A percentile compares a stretch with the other conserved stretches of the same genome.
Evolutionary conservation across 2,797 vertebrate species (phyloP).

Genomic region (Pseudochirops corinnae): DNA sequence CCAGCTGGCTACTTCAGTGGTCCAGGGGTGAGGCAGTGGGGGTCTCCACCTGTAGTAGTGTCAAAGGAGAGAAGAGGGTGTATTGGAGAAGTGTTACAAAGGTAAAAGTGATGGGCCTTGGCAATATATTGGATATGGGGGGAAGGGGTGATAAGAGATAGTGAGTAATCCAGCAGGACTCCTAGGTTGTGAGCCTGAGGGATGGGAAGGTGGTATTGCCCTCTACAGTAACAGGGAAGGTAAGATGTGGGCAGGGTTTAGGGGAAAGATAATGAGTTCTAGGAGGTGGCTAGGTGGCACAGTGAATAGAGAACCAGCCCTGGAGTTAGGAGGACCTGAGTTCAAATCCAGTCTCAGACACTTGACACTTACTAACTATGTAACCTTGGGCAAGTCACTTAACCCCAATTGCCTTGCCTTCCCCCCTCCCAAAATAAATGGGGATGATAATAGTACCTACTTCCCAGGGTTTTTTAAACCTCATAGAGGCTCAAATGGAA

Average conservation of each 20-base stretch:
- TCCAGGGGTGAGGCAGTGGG: background rate
- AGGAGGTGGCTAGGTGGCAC: too few species aligned
- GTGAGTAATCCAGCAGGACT: background rate
- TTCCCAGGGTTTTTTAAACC: background rate
- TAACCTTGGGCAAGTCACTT: background rate
- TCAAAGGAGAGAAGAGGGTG: too few species aligned
- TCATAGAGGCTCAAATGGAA: background rate
- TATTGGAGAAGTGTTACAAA: background rate
- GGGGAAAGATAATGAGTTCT: background rate
- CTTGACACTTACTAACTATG: too few species aligned
- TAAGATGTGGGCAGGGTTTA: background rate
- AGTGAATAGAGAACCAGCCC: too few species aligned
- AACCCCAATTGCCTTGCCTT: background rate
- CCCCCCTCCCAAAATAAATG: background rate
- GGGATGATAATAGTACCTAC: background rate
- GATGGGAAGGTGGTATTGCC: background rate
- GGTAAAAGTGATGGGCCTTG: background rate
- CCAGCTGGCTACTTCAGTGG: background rate
- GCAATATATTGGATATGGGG: background rate
- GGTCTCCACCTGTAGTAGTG: background rate
- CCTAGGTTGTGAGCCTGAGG: background rate
- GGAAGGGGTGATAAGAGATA: background rate
- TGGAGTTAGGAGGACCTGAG: too few species aligned
- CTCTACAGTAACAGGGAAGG: background rate
- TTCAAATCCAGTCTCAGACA: too few species aligned